phyloP scores from a whole-genome alignment of 1,140 invertebrate species.

The Mya arenaria region DNA sequence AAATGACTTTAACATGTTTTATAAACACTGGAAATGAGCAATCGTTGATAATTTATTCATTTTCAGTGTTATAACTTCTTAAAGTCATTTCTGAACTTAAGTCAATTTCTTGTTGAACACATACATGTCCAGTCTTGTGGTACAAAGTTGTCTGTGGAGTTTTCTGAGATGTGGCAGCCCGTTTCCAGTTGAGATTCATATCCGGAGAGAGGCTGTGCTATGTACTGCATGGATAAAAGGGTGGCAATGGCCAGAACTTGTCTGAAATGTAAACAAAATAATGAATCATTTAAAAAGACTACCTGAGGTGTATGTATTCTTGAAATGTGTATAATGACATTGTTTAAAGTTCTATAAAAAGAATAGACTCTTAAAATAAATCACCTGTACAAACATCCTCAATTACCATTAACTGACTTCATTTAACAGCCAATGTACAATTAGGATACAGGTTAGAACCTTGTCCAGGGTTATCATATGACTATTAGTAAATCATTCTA shows the following conservation, averaged over 20 bases:
- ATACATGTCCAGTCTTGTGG: constrained; percentile 72
- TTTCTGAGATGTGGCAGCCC: constrained; percentile 60
- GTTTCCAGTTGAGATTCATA: constrained; percentile 49
- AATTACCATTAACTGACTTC: neutral
- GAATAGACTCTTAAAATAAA: neutral
- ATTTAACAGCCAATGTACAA: neutral
- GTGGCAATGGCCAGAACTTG: constrained; percentile 77
- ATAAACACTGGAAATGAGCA: neutral
- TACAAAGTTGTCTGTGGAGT: constrained; percentile 44
- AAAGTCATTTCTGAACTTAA: neutral
- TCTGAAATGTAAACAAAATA: constrained; percentile 60
- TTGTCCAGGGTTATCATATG: no score
- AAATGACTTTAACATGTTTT: neutral
- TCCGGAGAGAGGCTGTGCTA: constrained; percentile 67
- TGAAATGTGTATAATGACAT: neutral
- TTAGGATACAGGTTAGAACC: neutral
- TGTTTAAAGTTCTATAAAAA: neutral
- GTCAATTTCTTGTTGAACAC: no score
- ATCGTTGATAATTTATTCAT: neutral
- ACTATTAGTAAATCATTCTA: no score
- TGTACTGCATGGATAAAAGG: constrained; percentile 71
- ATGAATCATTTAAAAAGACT: neutral
- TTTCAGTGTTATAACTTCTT: neutral
- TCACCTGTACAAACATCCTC: neutral
- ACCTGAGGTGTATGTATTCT: neutral